A percentile compares a stretch with the other conserved stretches of the same genome.
These are phyloP conservation scores for Drosophila tripunctata DNA, from an alignment of 2,888 invertebrate species.

Conservation along the genomic window DNA sequence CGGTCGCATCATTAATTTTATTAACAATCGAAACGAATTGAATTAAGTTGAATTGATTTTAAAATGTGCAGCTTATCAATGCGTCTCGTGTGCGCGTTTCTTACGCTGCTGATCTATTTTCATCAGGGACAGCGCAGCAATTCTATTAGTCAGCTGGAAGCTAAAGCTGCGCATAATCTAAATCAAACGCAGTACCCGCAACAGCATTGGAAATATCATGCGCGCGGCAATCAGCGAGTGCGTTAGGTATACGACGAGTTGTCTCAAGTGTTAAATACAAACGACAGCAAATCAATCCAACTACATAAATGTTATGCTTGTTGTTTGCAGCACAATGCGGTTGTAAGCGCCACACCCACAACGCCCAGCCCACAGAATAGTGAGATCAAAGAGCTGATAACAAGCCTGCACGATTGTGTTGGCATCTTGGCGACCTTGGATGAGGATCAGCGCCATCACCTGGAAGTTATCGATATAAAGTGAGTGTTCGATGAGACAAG, in stretches of 20 bases:
- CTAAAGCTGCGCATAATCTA: too few species aligned
- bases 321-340: slow-evolving; percentile 5
- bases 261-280: not conserved
- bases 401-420: slow-evolving; percentile 81
- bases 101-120: slow-evolving; percentile 20
- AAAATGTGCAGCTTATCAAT: slow-evolving; percentile 19
- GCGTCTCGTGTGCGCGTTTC: slow-evolving; percentile 11
- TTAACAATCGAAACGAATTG: not conserved
- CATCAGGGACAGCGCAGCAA: not conserved
- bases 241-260: slow-evolving; percentile 47
- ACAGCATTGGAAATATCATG: not conserved
- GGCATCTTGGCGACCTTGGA: slow-evolving; percentile 81
- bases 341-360: not conserved
- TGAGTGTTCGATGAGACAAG: slow-evolving; percentile 54
- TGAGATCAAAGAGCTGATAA: slow-evolving; percentile 76
- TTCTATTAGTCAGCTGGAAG: too few species aligned
- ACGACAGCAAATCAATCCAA: too few species aligned
- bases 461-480: slow-evolving; percentile 83
- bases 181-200: not conserved
- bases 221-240: slow-evolving; percentile 51
- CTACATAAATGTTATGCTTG: too few species aligned
- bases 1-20: slow-evolving; percentile 29
- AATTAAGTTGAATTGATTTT: not conserved
- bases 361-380: slow-evolving; percentile 16
- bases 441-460: slow-evolving; percentile 81